phyloP scores from a whole-genome alignment of 2,113 vertebrate species.

The Struthio camelus region DNA sequence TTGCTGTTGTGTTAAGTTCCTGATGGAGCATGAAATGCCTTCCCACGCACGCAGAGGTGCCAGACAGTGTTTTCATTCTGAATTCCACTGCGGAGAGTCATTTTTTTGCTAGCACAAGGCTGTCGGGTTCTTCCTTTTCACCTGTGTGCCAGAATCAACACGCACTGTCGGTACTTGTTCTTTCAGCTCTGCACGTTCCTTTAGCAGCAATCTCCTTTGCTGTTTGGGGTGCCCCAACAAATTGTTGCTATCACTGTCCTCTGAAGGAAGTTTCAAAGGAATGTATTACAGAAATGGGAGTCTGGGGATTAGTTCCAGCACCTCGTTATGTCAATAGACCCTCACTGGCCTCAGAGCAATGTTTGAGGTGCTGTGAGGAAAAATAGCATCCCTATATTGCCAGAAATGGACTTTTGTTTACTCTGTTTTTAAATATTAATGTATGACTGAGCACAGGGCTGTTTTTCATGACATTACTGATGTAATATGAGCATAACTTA shows the following conservation, averaged over 20 bases:
- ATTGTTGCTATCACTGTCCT: not conserved
- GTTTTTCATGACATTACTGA: not conserved
- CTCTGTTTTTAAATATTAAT: not conserved
- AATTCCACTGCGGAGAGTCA: conserved; percentile 54
- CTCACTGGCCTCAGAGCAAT: not conserved
- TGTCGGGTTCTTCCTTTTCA: conserved; percentile 47
- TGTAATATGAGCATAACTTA: not conserved
- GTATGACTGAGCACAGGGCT: not conserved
- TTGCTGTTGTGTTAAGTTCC: not conserved
- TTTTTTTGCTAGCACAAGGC: not conserved
- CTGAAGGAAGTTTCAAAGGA: not conserved
- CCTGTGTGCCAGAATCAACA: conserved; percentile 60
- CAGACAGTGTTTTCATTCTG: conserved; percentile 46
- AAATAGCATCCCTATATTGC: not conserved
- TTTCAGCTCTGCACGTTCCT: not conserved
- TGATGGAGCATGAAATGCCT: conserved; percentile 40
- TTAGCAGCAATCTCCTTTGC: not conserved
- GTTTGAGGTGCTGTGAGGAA: not conserved
- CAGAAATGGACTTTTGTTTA: not conserved
- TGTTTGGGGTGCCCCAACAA: not conserved
- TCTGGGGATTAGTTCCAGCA: not conserved
- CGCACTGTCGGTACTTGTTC: conserved; percentile 29
- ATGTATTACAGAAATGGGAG: not conserved
- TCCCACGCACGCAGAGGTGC: not conserved
- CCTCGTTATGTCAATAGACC: not conserved